These are phyloP conservation scores for Oscheius sp. DNA, from an alignment of 2,888 invertebrate species.

Conservation along the genomic window DNA sequence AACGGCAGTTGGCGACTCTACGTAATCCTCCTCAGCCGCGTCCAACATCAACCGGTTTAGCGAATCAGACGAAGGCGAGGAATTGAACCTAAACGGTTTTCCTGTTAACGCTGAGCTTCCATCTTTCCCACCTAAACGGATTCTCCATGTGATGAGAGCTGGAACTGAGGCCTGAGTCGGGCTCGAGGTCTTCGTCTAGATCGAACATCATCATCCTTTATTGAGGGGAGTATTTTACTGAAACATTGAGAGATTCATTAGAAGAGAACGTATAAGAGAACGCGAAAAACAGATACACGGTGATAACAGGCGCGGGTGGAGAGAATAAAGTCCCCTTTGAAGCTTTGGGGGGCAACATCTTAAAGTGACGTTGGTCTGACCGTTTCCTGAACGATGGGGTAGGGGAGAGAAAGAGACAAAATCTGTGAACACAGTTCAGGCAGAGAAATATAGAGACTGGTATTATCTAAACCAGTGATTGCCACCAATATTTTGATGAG, in stretches of 20 bases:
- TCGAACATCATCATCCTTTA: constrained; percentile 56
- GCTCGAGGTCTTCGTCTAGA: constrained; percentile 58
- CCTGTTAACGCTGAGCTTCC: background rate
- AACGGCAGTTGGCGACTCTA: constrained; percentile 57
- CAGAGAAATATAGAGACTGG: too few species aligned
- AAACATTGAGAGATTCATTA: background rate
- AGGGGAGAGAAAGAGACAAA: too few species aligned
- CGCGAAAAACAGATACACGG: constrained; percentile 1
- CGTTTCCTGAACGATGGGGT: too few species aligned
- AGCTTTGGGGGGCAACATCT: too few species aligned
- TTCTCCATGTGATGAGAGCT: constrained; percentile 27
- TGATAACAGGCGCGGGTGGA: constrained; percentile 10
- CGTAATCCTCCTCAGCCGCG: constrained; percentile 24
- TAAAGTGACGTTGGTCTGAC: background rate
- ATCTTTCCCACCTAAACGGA: constrained; percentile 21
- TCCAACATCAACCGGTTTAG: constrained; percentile 27
- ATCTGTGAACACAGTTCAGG: too few species aligned
- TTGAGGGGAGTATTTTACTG: constrained; percentile 33
- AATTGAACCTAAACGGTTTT: constrained; percentile 21
- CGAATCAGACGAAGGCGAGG: constrained; percentile 22
- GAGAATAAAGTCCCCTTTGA: constrained; percentile 22
- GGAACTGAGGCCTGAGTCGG: constrained; percentile 37
- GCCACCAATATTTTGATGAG: too few species aligned
- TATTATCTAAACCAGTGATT: too few species aligned
- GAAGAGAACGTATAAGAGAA: background rate